These are phyloP conservation scores for Ginglymostoma cirratum DNA, from an alignment of 2,113 vertebrate genomes.

Conservation along the genomic window DNA sequence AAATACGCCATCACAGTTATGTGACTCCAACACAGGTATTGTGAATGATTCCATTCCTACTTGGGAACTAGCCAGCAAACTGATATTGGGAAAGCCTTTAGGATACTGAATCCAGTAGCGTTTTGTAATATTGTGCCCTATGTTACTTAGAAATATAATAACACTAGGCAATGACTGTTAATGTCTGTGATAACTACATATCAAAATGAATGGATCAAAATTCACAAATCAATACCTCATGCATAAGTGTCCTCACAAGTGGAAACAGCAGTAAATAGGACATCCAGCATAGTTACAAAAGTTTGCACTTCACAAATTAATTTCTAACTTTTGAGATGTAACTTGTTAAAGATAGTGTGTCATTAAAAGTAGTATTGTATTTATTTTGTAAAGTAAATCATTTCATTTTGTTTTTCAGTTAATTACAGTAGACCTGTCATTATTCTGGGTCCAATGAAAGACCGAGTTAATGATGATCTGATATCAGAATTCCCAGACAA, in stretches of 20 bases:
- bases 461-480: conserved; percentile 91
- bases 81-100: neutral
- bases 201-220: neutral
- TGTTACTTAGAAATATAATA: neutral
- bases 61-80: neutral
- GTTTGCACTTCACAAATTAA: neutral
- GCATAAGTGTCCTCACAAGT: neutral
- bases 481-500: conserved; percentile 97
- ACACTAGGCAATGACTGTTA: neutral
- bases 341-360: neutral
- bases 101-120: neutral
- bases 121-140: neutral
- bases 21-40: neutral
- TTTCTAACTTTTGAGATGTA: neutral
- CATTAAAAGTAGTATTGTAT: neutral
- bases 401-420: conserved; percentile 60
- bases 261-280: neutral
- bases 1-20: neutral
- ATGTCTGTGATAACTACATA: neutral
- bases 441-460: conserved; percentile 96
- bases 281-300: neutral
- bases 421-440: conserved; percentile 89
- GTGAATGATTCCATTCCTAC: neutral
- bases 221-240: neutral
- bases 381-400: neutral